Base-by-base conservation (phyloP, 1,140 invertebrate species). In the Eriosoma lanigerum region DNA sequence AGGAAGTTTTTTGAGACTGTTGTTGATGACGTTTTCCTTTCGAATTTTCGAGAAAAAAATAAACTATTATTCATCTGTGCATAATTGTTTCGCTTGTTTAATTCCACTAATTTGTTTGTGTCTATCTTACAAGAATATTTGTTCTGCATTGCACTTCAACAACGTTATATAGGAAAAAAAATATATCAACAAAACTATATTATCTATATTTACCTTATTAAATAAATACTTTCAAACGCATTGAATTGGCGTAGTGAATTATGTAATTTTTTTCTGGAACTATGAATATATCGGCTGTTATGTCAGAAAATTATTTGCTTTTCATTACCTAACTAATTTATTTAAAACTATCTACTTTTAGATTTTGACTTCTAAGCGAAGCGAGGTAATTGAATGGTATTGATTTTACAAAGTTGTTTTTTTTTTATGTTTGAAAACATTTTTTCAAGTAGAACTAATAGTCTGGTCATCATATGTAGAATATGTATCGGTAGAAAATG, bases 1-100 rank as follows among this genome's bases (percentile, higher is more conserved):
- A 3, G 21, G 24, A 72, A 72, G 24, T 52, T 72, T 72, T 72
- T 72, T 29, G n/a, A 72, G 52, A 72, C 68, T 72, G 17, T 52
- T 72, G 68, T 46, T 29, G 24, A 52, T 17, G 68, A 72, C 68
- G 48, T 72, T 72, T 48, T 72, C 52, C 68, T 19, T 52, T 29
- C 3, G 50, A 72, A 72, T 24, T 52, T 72, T 72, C 3, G 1
- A 50, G 3, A 72, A 50, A 52, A 17, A 29, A 70, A 70, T 17
- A 46, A 48, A 48, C 32, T 52, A 17, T 72, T 72, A 50, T 52
- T 52, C 48, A 50, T 72, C 68, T 52, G 68, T 29, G 46, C 24
- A 29, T 72, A 24, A 72, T 72, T 52, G 50, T 72, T 24, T 72
- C 52, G 21, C 66, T 46, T 68, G 66, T 72, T 50, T n/a, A 21